Percentiles rank a stretch among this genome's conserved stretches.
Conservation (phyloP, 2,888 invertebrate genomes). For the Lacanobia oleracea region DNA sequence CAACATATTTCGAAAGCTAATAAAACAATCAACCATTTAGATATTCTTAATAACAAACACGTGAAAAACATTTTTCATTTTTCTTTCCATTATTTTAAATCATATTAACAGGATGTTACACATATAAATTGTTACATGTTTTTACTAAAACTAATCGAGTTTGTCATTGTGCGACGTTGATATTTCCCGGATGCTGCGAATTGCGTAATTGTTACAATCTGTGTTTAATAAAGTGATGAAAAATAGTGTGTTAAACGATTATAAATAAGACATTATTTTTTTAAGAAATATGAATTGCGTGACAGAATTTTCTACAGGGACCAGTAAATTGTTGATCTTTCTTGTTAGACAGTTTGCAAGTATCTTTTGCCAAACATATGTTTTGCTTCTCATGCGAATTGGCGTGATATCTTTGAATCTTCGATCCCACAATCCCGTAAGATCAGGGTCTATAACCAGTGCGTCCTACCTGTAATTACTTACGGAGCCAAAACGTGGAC, state of each 20-base stretch:
- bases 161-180: slow-evolving; percentile 53
- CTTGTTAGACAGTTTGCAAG: too few relatives aligned
- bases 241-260: slow-evolving; percentile 29
- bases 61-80: slow-evolving; percentile 20
- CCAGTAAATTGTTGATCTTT: too few relatives aligned
- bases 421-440: too few relatives aligned
- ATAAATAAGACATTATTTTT: slow-evolving; percentile 37
- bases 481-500: too few relatives aligned
- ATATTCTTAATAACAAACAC: not conserved
- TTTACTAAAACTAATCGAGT: slow-evolving; percentile 47
- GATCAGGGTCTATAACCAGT: too few relatives aligned
- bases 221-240: slow-evolving; percentile 46
- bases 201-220: slow-evolving; percentile 50
- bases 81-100: slow-evolving; percentile 39
- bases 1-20: not conserved
- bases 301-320: slow-evolving; percentile 3
- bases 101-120: slow-evolving; percentile 53
- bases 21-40: not conserved
- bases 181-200: slow-evolving; percentile 58
- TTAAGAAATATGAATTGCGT: not conserved
- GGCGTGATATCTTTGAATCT: too few relatives aligned
- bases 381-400: too few relatives aligned
- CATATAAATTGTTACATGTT: slow-evolving; percentile 42
- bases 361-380: too few relatives aligned
- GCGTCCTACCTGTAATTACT: too few relatives aligned